Base-by-base conservation (phyloP, 2,797 vertebrate species). In the Falco novaeseelandiae region DNA sequence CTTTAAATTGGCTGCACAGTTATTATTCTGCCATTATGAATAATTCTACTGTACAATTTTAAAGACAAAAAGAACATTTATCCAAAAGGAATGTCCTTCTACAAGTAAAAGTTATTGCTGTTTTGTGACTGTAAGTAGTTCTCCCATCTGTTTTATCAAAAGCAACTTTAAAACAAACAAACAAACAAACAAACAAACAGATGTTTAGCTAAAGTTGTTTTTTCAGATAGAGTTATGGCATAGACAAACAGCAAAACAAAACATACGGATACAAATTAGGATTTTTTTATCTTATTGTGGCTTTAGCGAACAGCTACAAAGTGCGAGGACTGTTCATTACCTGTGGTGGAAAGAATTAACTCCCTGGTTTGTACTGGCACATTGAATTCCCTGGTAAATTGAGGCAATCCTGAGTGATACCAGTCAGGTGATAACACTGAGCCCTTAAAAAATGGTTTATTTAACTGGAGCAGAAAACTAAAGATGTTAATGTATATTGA, bases 51-150 rank as follows among this genome's bases (percentile, higher is more conserved):
- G 23, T 46, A 22, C 65, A 71, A 92, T 92, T 94, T 83, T 79
- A 76, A 93, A 91, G 59, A 58, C 20, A 90, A 92, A 87, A 89
- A 30, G 6, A 62, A 69, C 79, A 94, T 61, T 87, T 83, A 90
- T 94, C 58, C 15, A 15, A 87, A 89, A 61, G 13, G 18, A 72
- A 34, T 54, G 23, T 23, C 46, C 16, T 6, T 42, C 38, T 82
- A 42, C 13, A 63, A 76, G 27, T 4, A 66, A 38, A 7, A 90
- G 9, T 18, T 65, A 10, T 51, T 83, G 36, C 12, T 76, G 76
- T 84, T 95, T 89, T 82, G 73, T 57, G 40, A 38, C 14, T 40
- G 8, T 40, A 57, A 2, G 0, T 59, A 54, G 7, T 20, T 89
- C 76, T 65, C 67, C 54, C 14, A 42, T 69, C 22, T 71, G 8